phyloP scores from a whole-genome alignment of 2,888 invertebrate genomes.

The Lymantria monacha region DNA sequence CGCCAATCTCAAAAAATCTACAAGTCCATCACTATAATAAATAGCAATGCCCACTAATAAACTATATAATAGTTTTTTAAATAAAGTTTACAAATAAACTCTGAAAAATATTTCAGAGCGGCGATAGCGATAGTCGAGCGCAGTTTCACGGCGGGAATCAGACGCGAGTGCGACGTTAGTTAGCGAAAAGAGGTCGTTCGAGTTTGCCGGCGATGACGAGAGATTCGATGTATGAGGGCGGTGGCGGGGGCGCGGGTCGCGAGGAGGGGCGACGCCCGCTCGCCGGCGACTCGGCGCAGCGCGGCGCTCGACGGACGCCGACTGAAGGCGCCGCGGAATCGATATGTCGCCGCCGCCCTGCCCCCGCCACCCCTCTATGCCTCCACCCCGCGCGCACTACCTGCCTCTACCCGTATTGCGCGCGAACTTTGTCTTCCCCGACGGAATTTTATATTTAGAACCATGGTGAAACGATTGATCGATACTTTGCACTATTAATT shows the following conservation, averaged over 20 bases:
- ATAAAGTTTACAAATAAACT: conserved; percentile 21
- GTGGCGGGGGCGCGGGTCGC: conserved; percentile 49
- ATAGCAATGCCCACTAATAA: conserved; percentile 5
- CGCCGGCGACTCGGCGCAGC: conserved; percentile 77
- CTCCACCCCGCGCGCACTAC: conserved; percentile 47
- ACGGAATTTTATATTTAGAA: conserved; percentile 81
- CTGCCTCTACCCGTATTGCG: conserved; percentile 76
- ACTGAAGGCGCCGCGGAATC: conserved; percentile 79
- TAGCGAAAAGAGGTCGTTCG: conserved; percentile 79
- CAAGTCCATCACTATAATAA: conserved; percentile 25
- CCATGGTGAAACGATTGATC: conserved; percentile 80
- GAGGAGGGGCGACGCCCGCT: conserved; percentile 68
- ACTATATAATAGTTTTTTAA: too few species aligned
- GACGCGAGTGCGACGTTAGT: conserved; percentile 76
- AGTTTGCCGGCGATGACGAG: conserved; percentile 76
- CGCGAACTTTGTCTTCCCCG: conserved; percentile 81
- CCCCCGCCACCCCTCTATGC: conserved; percentile 33
- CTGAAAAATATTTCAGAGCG: conserved; percentile 28
- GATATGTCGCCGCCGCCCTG: conserved; percentile 71
- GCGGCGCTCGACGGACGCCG: conserved; percentile 80
- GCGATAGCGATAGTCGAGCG: conserved; percentile 52
- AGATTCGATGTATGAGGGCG: conserved; percentile 53
- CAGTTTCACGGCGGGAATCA: conserved; percentile 74
- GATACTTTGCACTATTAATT: conserved; percentile 80
- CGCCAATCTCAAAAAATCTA: conserved; percentile 16